Conservation (phyloP, 1,140 invertebrate genomes). For the Eciton burchellii region DNA sequence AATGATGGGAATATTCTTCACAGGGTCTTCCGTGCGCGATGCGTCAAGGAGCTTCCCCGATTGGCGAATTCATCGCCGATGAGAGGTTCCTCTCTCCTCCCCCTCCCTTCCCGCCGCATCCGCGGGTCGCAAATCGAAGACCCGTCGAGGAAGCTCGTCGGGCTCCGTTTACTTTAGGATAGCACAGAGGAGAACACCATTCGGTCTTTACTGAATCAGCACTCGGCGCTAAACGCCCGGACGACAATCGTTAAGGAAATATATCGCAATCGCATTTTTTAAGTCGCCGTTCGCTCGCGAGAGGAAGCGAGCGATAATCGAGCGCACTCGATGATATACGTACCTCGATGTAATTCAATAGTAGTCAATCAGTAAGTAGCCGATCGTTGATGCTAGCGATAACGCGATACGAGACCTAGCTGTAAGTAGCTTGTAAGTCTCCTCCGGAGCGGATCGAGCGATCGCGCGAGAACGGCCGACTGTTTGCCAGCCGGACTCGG, state of each 20-base stretch:
- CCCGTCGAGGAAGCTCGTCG: slow-evolving; percentile 31
- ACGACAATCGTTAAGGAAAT: slow-evolving; percentile 57
- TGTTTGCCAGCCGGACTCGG: too few species aligned
- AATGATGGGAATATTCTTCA: too few species aligned
- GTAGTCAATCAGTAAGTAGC: too few species aligned
- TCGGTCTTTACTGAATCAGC: slow-evolving; percentile 21
- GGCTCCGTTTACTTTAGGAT: background rate
- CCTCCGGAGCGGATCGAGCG: too few species aligned
- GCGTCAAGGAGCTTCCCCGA: too few species aligned
- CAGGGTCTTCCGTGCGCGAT: too few species aligned
- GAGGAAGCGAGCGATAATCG: background rate
- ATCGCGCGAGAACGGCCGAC: too few species aligned
- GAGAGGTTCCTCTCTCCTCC: background rate
- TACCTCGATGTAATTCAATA: slow-evolving; percentile 53
- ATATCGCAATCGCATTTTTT: slow-evolving; percentile 52
- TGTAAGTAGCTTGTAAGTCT: slow-evolving; percentile 35
- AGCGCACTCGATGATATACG: slow-evolving; percentile 20
- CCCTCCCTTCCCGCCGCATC: background rate
- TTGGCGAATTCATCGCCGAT: too few species aligned
- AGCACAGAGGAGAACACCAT: background rate
- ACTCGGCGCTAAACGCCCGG: slow-evolving; percentile 48
- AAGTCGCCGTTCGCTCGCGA: slow-evolving; percentile 21
- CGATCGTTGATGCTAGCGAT: slow-evolving; percentile 32
- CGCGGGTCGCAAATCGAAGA: slow-evolving; percentile 48
- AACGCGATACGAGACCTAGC: slow-evolving; percentile 6